Base-by-base conservation (phyloP, 1,140 invertebrate species). In the Lepeophtheirus salmonis region DNA sequence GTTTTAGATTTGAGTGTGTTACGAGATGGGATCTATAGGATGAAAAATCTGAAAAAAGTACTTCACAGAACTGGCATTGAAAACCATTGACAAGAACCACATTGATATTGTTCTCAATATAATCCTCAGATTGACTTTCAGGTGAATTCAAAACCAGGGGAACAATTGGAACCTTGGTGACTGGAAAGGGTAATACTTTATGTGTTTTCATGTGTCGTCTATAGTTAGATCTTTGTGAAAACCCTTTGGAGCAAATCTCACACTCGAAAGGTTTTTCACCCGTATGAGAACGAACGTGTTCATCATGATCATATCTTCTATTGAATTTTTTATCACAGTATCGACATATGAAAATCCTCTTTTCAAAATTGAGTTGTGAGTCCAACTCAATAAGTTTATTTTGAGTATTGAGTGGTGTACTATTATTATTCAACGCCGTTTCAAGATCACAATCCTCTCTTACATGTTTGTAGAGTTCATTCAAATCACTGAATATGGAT, bases 251-350 rank as follows among this genome's bases (percentile, higher is more conserved):
- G 68, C 74, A 76, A 0, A 75, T 74, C 60, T 74, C 70, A 64
- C 75, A 76, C 65, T 76, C 73, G 63, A 74, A 75, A 18, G 74
- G 74, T 64, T 75, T 76, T 65, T 75, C 74, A 16, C 68, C 80
- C 66, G 80, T 83, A 67, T 83, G 81, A 52, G 79, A 79, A 13
- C 77, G 74, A 67, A 81, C 76, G 64, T 83, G 80, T 68, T 82
- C 80, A 64, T 79, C 78, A 2, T 82, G 75, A 66, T 82, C 80
- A 64, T 80, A 80, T 64, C 82, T 81, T 66, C 81, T 75, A 26
- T 66, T 64, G 63, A 76, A 77, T 16, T 60, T 61, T 54, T 69
- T 68, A 4, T 61, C 60, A 61, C 68, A 68, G 24, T 58, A 65
- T 12, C 41, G 30, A 48, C 68, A 68, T 30, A 63, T 62, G 22